Evolutionary conservation across 2,888 invertebrate genomes (phyloP).

Genomic region (Tromatobia lineatoria): DNA sequence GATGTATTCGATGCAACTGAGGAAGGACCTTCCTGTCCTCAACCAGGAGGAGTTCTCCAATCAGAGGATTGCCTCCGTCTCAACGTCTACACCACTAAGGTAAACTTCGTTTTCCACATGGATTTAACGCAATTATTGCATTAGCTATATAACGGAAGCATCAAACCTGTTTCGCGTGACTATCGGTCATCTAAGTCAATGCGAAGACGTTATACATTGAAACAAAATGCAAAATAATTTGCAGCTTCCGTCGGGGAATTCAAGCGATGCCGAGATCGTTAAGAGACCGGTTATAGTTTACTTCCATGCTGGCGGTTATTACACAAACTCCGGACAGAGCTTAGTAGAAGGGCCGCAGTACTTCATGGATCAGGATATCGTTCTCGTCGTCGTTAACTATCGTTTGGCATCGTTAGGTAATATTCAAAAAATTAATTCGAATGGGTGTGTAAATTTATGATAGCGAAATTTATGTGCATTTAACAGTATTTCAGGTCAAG

Average conservation of each 20-base stretch:
- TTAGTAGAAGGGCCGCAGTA: slow-evolving; percentile 88
- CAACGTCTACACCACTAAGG: slow-evolving; percentile 88
- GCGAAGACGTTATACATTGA: not conserved
- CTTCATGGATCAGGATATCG: slow-evolving; percentile 89
- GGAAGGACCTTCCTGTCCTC: slow-evolving; percentile 88
- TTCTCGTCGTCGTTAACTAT: slow-evolving; percentile 89
- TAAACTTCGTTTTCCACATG: slow-evolving; percentile 68
- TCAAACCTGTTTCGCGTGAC: not conserved
- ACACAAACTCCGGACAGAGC: slow-evolving; percentile 88
- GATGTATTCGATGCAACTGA: slow-evolving; percentile 87
- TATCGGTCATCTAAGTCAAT: not conserved
- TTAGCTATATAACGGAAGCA: not conserved
- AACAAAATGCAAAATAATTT: slow-evolving; percentile 13
- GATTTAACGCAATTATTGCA: not conserved
- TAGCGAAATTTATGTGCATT: too few species aligned
- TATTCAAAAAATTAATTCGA: not conserved
- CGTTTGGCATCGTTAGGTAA: slow-evolving; percentile 87
- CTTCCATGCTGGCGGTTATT: slow-evolving; percentile 89
- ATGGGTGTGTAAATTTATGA: too few species aligned
- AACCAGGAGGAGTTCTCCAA: slow-evolving; percentile 80
- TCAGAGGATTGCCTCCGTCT: slow-evolving; percentile 89
- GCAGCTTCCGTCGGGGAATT: slow-evolving; percentile 50
- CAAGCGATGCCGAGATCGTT: not conserved
- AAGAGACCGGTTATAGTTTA: slow-evolving; percentile 88
- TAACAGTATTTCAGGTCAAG: too few species aligned